A percentile compares a stretch with the other conserved stretches of the same genome.
Conservation (phyloP, 2,888 invertebrate genomes). For the Tanytarsus gracilentus region DNA sequence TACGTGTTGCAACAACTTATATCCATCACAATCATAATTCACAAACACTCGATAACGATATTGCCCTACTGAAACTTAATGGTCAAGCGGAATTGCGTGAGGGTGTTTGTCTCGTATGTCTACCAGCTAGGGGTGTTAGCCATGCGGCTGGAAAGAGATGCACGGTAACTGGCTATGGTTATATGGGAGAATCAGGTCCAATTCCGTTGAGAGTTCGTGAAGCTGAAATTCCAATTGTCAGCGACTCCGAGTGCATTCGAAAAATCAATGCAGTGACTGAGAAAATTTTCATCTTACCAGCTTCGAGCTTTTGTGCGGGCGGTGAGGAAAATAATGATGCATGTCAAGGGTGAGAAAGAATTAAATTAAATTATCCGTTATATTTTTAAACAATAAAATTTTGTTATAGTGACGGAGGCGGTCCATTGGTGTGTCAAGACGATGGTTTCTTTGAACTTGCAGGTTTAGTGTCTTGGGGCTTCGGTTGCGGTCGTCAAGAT, state of each 20-base stretch:
- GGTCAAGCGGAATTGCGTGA: slow-evolving; percentile 82
- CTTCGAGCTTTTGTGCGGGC: slow-evolving; percentile 89
- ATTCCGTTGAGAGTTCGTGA: slow-evolving; percentile 82
- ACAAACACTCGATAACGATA: slow-evolving; percentile 88
- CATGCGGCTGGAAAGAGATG: slow-evolving; percentile 85
- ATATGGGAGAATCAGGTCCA: slow-evolving; percentile 92
- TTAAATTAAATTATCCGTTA: background rate
- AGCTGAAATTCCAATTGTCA: slow-evolving; percentile 85
- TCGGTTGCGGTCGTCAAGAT: slow-evolving; percentile 79
- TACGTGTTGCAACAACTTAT: slow-evolving; percentile 84
- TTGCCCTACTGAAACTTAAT: slow-evolving; percentile 79
- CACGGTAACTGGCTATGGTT: slow-evolving; percentile 89
- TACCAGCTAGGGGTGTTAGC: slow-evolving; percentile 79
- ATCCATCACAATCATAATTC: slow-evolving; percentile 94
- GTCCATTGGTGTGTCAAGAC: slow-evolving; percentile 85
- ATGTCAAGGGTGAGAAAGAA: slow-evolving; percentile 50
- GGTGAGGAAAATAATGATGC: slow-evolving; percentile 89
- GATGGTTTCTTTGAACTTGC: slow-evolving; percentile 88
- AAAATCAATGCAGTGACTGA: slow-evolving; percentile 92
- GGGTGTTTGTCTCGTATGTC: slow-evolving; percentile 66
- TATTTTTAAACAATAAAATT: background rate
- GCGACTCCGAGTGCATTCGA: slow-evolving; percentile 82
- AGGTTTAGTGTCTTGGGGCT: slow-evolving; percentile 92
- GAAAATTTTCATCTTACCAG: slow-evolving; percentile 87
- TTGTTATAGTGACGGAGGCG: slow-evolving; percentile 82